Evolutionary conservation across 2,888 invertebrate genomes (phyloP), one percentile per base, ranked within the genome.

Genomic region (Dolichopus griseipennis): DNA sequence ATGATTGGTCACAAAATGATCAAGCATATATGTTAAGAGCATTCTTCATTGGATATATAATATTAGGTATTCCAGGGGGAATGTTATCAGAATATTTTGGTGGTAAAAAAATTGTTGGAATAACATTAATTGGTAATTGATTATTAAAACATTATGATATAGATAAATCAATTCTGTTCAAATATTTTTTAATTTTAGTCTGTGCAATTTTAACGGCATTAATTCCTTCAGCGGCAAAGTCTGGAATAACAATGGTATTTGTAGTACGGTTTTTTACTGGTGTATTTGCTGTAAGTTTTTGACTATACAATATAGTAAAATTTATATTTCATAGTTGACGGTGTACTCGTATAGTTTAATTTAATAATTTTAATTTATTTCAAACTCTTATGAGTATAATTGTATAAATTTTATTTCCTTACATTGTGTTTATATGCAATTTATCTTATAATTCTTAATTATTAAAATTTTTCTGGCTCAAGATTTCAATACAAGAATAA

Each of bases 1-100:
- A 83, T 70, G 76, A 82, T 69, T 90, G 90, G 90, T 83, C 84
- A 22, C 77, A 83, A 37, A 83, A 84, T 65, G 84, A 87, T 72
- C 89, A 90, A 77, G 88, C 87, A 0, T 75, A 85, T 43, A 84
- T 90, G 12, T 78, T 90, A 34, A 88, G 88, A 1, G 83, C 88
- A 0, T 90, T 87, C 74, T 90, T 89, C 76, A 89, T 88, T 86
- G 88, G 88, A 43, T 89, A 89, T 72, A 85, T 87, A 20, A 73
- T 88, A 37, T 87, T 88, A 41, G 88, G 88, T 9, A 77, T 89
- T 69, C 83, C 86, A 0, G 89, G 86, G 0, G 90, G 89, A 4
- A 84, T 86, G 75, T 76, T 88, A n/a, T 87, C 89, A 0, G 89
- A 89, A 77, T 82, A 84, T 69, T 86, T 82, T 67, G 85, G 88